Percentiles rank a stretch among this genome's conserved stretches.
These are phyloP conservation scores for Cichladusa arquata DNA, from an alignment of 2,113 vertebrate genomes.

Conservation along the genomic window DNA sequence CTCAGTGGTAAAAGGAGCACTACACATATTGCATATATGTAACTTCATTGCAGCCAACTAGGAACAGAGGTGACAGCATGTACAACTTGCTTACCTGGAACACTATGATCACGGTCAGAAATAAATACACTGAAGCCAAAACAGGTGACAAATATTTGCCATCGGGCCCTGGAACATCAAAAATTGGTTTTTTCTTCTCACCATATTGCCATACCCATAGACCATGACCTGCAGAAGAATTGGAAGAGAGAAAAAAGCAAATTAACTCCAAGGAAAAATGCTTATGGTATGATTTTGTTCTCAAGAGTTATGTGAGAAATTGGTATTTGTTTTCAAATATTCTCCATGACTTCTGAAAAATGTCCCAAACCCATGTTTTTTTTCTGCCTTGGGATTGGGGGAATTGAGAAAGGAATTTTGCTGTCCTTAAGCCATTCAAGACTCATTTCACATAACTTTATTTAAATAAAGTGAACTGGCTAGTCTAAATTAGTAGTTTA, in stretches of 20 bases:
- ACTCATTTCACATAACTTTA: not conserved
- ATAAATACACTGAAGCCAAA: conserved; percentile 89
- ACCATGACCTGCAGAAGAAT: conserved; percentile 82
- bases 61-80: not conserved
- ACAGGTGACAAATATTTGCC: conserved; percentile 86
- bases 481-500: not conserved
- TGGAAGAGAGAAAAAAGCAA: conserved; percentile 8
- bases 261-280: not conserved
- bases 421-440: not conserved
- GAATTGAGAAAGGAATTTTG: not conserved
- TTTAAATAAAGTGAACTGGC: not conserved
- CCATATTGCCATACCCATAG: conserved; percentile 89
- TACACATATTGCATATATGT: not conserved
- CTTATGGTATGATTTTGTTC: not conserved
- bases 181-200: conserved; percentile 85
- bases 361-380: fast-evolving
- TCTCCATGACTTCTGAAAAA: not conserved
- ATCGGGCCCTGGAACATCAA: conserved; percentile 87
- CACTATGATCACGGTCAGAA: conserved; percentile 95
- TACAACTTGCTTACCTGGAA: conserved; percentile 85
- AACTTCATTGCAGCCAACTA: not conserved
- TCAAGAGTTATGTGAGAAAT: not conserved
- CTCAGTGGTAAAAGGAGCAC: not conserved
- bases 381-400: not conserved
- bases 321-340: not conserved